A percentile compares a stretch with the other conserved stretches of the same genome.
Conservation (phyloP, 1,140 invertebrate genomes). For the Fopius arisanus region DNA sequence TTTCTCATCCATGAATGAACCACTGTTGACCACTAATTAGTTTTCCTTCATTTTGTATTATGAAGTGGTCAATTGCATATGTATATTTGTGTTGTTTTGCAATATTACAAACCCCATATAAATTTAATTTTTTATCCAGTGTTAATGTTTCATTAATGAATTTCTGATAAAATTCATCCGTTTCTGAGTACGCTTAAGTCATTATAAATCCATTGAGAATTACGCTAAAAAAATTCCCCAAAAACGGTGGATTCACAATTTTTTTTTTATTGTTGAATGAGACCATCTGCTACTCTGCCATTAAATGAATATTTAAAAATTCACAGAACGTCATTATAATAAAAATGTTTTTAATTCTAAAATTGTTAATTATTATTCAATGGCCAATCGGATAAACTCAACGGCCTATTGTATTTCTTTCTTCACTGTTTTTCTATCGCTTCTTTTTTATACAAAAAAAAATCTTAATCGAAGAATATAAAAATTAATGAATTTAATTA, state of each 20-base stretch:
- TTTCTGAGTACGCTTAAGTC: background rate
- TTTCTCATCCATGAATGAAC: background rate
- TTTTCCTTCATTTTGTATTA: background rate
- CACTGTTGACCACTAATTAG: background rate
- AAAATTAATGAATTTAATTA: background rate
- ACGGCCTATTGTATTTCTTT: conserved; percentile 6
- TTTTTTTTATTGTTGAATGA: background rate
- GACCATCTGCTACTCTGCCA: background rate
- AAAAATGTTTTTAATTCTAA: background rate
- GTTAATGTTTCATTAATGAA: background rate
- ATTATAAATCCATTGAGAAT: background rate
- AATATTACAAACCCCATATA: background rate
- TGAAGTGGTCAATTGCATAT: background rate
- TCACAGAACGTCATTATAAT: background rate
- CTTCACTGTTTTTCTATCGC: conserved; percentile 1
- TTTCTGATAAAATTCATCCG: background rate
- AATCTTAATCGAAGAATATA: background rate
- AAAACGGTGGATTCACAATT: background rate
- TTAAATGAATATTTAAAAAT: background rate
- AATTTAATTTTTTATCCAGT: background rate
- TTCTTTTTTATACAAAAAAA: conserved; percentile 43
- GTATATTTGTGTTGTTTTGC: background rate
- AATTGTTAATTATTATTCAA: conserved; percentile 5
- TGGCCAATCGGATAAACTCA: background rate
- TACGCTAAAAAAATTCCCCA: background rate